These are phyloP conservation scores for Megalurothrips usitatus DNA, from an alignment of 2,888 invertebrate genomes.

Conservation along the genomic window DNA sequence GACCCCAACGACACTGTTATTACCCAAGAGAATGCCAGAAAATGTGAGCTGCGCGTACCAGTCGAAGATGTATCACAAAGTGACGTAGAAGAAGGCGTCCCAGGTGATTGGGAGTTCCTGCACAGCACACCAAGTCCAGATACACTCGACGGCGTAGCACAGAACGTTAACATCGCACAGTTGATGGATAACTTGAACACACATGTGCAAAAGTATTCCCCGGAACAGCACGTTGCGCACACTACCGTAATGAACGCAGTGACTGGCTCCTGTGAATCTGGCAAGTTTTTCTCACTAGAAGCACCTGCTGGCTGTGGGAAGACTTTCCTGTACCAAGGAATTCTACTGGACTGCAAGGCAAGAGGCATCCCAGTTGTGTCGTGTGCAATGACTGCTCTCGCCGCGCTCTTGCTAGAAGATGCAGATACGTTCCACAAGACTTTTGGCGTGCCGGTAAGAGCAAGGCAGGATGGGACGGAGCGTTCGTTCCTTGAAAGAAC, in stretches of 20 bases:
- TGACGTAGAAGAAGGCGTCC: background rate
- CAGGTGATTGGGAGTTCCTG: background rate
- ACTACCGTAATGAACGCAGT: background rate
- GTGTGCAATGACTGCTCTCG: background rate
- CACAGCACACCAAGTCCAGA: too few relatives aligned
- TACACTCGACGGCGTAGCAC: background rate
- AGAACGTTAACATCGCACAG: background rate
- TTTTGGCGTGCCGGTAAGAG: background rate
- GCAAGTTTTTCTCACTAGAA: background rate
- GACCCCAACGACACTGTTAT: background rate
- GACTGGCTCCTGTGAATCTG: background rate
- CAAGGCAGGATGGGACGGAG: background rate
- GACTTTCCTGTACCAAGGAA: background rate
- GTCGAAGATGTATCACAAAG: background rate
- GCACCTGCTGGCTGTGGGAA: background rate
- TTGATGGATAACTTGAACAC: background rate
- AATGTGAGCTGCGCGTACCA: background rate
- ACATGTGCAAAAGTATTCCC: background rate
- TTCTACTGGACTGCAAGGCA: background rate
- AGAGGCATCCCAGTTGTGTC: background rate
- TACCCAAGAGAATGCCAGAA: background rate
- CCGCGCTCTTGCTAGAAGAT: background rate
- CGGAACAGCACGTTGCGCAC: background rate
- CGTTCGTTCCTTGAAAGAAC: background rate
- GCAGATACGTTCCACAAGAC: background rate